These are phyloP conservation scores for Drosophila aff. DNA, from an alignment of 1,140 invertebrate genomes.

Conservation along the genomic window DNA sequence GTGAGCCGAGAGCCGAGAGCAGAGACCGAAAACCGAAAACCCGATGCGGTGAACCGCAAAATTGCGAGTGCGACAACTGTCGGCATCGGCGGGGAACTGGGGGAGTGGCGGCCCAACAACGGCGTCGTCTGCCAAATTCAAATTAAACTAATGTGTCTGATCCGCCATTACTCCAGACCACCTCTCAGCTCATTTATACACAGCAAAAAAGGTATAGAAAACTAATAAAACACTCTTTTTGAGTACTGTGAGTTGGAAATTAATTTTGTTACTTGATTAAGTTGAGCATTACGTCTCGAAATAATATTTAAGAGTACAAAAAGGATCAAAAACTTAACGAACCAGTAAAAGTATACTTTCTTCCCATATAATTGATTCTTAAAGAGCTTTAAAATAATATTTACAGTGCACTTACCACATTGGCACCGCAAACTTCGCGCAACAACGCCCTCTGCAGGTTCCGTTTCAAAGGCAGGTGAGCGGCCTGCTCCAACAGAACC, in stretches of 20 bases:
- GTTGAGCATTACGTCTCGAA: no score
- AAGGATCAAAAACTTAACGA: neutral
- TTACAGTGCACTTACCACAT: constrained; percentile 54
- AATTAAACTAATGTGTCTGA: constrained; percentile 76
- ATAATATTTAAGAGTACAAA: neutral
- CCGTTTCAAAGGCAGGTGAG: constrained; percentile 60
- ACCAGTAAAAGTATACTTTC: neutral
- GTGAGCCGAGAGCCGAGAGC: constrained; percentile 23
- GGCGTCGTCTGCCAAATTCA: constrained; percentile 60
- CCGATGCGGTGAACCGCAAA: constrained; percentile 72
- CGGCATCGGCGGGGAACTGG: neutral
- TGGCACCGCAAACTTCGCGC: constrained; percentile 60
- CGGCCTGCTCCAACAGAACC: constrained; percentile 58
- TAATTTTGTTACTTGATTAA: neutral
- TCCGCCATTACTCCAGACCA: constrained; percentile 12
- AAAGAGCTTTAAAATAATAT: neutral
- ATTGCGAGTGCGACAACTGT: constrained; percentile 75
- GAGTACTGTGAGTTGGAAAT: neutral
- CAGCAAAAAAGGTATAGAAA: neutral
- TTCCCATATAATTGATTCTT: neutral
- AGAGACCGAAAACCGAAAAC: constrained; percentile 43
- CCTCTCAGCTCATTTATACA: neutral
- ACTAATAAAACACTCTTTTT: neutral
- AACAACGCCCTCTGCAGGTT: constrained; percentile 63
- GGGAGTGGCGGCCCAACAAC: constrained; percentile 21